Conservation (phyloP, 2,888 invertebrate species). For the Hypomecis punctinalis region DNA sequence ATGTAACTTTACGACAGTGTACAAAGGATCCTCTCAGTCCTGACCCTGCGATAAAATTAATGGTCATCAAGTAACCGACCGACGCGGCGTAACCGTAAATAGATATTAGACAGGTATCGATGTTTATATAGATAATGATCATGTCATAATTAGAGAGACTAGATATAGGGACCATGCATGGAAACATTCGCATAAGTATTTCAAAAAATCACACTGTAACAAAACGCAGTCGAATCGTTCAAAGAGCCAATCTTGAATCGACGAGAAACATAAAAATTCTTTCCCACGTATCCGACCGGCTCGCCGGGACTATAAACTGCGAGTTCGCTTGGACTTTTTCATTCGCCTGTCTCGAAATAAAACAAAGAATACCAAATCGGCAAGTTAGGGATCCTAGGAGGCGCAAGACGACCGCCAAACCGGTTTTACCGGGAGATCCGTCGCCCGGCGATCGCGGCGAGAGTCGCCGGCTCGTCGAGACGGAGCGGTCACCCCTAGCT, state of each 20-base stretch:
- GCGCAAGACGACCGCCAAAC: conserved; percentile 69
- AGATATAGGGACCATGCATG: neutral
- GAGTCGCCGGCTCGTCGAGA: conserved; percentile 56
- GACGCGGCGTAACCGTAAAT: too few relatives aligned
- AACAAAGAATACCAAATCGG: conserved; percentile 73
- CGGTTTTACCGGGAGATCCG: conserved; percentile 73
- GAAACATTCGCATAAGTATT: neutral
- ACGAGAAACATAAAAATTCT: conserved; percentile 43
- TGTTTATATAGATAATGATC: too few relatives aligned
- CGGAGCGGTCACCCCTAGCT: conserved; percentile 51
- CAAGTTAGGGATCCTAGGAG: conserved; percentile 75
- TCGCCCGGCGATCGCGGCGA: conserved; percentile 69
- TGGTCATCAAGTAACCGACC: too few relatives aligned
- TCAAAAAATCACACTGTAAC: neutral
- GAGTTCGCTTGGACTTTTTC: conserved; percentile 54
- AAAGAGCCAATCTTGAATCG: conserved; percentile 22
- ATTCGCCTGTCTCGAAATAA: conserved; percentile 67
- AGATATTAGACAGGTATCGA: too few relatives aligned
- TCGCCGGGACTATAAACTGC: conserved; percentile 52
- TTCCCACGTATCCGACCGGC: conserved; percentile 54
- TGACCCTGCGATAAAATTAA: neutral
- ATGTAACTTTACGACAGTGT: neutral
- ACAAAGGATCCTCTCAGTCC: neutral
- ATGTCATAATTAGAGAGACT: neutral
- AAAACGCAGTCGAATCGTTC: conserved; percentile 5